Conservation (phyloP, 2,113 vertebrate genomes). For the Falco punctatus region DNA sequence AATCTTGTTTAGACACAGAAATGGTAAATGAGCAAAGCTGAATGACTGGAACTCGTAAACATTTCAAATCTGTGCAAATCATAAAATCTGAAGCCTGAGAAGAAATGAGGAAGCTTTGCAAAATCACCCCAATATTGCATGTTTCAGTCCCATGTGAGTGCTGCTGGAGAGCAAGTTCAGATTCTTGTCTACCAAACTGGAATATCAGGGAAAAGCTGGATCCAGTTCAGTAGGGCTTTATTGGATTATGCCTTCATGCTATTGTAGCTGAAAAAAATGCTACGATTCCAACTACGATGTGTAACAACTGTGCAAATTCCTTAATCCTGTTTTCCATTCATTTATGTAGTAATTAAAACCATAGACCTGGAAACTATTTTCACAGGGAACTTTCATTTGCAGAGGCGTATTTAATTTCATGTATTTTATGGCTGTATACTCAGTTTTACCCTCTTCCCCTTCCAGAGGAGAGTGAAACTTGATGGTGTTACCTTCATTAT, state of each 20-base stretch:
- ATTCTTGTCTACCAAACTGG: neutral
- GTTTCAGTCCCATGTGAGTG: neutral
- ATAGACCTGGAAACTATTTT: slow-evolving; percentile 13
- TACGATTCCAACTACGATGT: slow-evolving; percentile 18
- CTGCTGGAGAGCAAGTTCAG: neutral
- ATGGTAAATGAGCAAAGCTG: neutral
- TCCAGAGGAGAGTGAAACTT: slow-evolving; percentile 8
- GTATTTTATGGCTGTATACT: neutral
- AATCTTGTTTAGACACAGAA: neutral
- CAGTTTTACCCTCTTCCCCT: neutral
- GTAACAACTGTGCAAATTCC: slow-evolving; percentile 44
- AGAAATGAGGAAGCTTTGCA: neutral
- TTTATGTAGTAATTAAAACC: slow-evolving; percentile 49
- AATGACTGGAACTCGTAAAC: neutral
- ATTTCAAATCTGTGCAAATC: neutral
- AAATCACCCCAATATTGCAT: neutral
- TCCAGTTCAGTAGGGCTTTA: slow-evolving; percentile 10
- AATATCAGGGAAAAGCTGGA: neutral
- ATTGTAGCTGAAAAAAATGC: slow-evolving; percentile 20
- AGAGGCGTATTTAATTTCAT: neutral
- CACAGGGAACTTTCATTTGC: slow-evolving; percentile 7
- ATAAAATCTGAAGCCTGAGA: neutral
- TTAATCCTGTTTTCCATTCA: slow-evolving; percentile 40
- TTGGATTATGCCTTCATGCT: slow-evolving; percentile 4
- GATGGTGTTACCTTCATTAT: neutral